These are phyloP conservation scores for Stenolophus ochropezus DNA, from an alignment of 2,888 invertebrate genomes.

Conservation along the genomic window DNA sequence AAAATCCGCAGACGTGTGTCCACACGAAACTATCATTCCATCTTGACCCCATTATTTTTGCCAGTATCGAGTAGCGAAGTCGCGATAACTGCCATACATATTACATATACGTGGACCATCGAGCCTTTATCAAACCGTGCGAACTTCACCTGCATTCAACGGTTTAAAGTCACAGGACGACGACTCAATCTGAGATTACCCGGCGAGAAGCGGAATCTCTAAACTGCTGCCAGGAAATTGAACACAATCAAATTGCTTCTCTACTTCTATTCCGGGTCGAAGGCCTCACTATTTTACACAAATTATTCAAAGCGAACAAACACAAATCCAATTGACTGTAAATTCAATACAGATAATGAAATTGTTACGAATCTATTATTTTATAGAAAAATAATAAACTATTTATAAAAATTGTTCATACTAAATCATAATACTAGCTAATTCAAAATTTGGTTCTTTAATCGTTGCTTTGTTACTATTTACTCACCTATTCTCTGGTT, in stretches of 20 bases:
- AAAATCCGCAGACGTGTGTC: background rate
- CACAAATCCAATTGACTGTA: background rate
- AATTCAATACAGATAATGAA: background rate
- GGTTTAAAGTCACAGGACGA: background rate
- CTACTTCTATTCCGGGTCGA: slow-evolving; percentile 4
- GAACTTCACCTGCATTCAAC: slow-evolving; percentile 31
- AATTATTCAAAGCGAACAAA: background rate
- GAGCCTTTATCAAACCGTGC: slow-evolving; percentile 46
- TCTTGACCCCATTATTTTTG: slow-evolving; percentile 54
- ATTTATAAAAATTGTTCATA: no score
- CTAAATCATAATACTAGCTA: no score
- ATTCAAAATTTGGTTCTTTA: no score
- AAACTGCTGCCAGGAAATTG: slow-evolving; percentile 10
- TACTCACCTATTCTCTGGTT: no score
- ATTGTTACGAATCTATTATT: no score
- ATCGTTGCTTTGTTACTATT: no score
- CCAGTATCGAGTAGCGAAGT: slow-evolving; percentile 23
- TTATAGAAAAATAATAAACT: no score
- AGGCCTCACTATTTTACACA: background rate
- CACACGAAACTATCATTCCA: slow-evolving; percentile 1
- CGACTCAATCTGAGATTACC: background rate
- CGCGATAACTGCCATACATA: slow-evolving; percentile 51
- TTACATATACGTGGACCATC: slow-evolving; percentile 39
- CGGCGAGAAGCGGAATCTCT: background rate
- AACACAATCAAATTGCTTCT: slow-evolving; percentile 5